Evolutionary conservation across 2,113 vertebrate species (phyloP).

Genomic region (Pseudonaja textilis): DNA sequence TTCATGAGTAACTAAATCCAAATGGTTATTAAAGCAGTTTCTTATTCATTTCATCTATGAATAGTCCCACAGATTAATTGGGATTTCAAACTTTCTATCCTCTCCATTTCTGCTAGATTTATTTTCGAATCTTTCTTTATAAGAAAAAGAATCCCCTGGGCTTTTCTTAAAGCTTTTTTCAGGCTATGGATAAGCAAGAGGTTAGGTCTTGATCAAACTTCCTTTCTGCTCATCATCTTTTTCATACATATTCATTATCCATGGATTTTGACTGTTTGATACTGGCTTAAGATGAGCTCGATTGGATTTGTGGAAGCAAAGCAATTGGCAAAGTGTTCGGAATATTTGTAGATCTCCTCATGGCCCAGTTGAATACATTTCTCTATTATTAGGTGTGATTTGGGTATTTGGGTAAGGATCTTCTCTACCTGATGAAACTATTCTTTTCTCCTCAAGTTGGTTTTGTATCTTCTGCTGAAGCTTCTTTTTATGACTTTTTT

Average conservation of each 20-base stretch:
- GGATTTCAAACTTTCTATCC: neutral
- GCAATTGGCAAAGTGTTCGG: neutral
- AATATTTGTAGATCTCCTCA: neutral
- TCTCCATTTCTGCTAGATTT: neutral
- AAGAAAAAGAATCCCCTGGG: neutral
- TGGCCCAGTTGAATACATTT: neutral
- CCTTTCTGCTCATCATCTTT: neutral
- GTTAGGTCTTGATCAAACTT: neutral
- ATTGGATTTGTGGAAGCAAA: neutral
- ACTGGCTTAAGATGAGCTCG: neutral
- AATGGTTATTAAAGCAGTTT: neutral
- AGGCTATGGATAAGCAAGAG: neutral
- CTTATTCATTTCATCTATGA: neutral
- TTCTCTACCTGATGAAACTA: neutral
- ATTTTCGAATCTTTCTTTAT: neutral
- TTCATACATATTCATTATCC: neutral
- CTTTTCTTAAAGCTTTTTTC: neutral
- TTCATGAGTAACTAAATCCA: neutral
- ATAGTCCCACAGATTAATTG: neutral
- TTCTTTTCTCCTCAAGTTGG: neutral
- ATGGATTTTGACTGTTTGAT: neutral
- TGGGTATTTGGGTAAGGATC: neutral
- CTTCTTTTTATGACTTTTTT: neutral
- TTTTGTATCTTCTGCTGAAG: neutral
- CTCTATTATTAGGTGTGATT: neutral